Evolutionary conservation across 1,140 invertebrate genomes (phyloP), one percentile per base, ranked within the genome.

Genomic region (Tribolium madens): DNA sequence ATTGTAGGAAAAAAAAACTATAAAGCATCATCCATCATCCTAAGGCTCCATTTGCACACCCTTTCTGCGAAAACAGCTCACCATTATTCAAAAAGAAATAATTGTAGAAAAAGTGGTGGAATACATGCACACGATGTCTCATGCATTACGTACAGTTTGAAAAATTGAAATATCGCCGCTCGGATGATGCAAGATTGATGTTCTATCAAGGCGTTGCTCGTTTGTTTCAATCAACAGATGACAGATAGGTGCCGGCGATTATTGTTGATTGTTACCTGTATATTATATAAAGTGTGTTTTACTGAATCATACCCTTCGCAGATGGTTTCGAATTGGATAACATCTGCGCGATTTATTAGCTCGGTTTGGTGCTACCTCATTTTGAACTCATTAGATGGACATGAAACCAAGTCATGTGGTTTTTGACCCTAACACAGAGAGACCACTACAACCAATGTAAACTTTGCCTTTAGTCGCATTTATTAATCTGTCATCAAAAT

Each of bases 321-420:
- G 77, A 76, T 78, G 77, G 36, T 78, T n/a, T 15, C 50, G 15
- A 31, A 74, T 31, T 13, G 74, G 26, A 57, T 47, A 76, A 76
- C 77, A 78, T 75, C 77, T 78, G 77, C 77, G 73, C 77, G 73
- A 78, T 78, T 78, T 78, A 78, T 75, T 60, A 76, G 17, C 14
- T 18, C n/a, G n/a, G n/a, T n/a, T n/a, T 26, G 21, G 3, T 42
- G 31, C 70, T n/a, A 26, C 74, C 53, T 77, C 73, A 64, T 77
- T 77, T 72, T 21, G 50, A 7, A 18, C 75, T 68, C 64, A 60
- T 77, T 60, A 74, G 71, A 42, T 15, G 57, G 57, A 64, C 57
- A 33, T 31, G 57, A 33, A 64, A 14, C 53, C 7, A 33, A 64
- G 57, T 64, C 57, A 42, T 64, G 31, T 64, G n/a, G 26, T 1